phyloP scores from a whole-genome alignment of 2,888 invertebrate species.

The Sarcophaga variegata region DNA sequence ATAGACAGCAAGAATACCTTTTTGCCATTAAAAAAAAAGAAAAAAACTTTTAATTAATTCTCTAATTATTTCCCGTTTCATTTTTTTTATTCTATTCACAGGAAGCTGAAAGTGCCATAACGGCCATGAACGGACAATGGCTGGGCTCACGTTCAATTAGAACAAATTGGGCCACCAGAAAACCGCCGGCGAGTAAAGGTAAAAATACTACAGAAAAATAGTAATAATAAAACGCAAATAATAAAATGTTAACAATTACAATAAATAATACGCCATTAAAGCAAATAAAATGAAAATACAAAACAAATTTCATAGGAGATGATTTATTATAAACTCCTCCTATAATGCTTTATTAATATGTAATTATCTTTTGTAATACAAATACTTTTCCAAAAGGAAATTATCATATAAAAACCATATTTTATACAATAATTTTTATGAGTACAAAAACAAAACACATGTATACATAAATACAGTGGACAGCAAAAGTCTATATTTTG shows the following conservation, averaged over 20 bases:
- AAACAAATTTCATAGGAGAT: not conserved
- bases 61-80: not conserved
- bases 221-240: not conserved
- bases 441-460: constrained; percentile 2
- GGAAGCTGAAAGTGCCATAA: constrained; percentile 99
- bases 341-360: constrained; percentile 56
- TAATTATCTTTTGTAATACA: constrained; percentile 60
- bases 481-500: too few species aligned
- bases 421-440: constrained; percentile 47
- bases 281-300: not conserved
- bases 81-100: constrained; percentile 80
- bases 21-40: not conserved
- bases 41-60: constrained; percentile 7
- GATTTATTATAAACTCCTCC: constrained; percentile 54
- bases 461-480: not conserved
- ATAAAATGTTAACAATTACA: not conserved
- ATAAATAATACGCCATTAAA: not conserved
- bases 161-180: constrained; percentile 99
- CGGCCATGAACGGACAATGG: constrained; percentile 99
- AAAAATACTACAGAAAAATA: constrained; percentile 8
- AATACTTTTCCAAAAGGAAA: constrained; percentile 39
- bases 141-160: constrained; percentile 98
- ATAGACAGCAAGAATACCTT: not conserved
- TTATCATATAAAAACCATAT: constrained; percentile 63
- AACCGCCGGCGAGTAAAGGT: constrained; percentile 96